phyloP scores from a whole-genome alignment of 2,888 invertebrate species.

The Itoplectis maculator region DNA sequence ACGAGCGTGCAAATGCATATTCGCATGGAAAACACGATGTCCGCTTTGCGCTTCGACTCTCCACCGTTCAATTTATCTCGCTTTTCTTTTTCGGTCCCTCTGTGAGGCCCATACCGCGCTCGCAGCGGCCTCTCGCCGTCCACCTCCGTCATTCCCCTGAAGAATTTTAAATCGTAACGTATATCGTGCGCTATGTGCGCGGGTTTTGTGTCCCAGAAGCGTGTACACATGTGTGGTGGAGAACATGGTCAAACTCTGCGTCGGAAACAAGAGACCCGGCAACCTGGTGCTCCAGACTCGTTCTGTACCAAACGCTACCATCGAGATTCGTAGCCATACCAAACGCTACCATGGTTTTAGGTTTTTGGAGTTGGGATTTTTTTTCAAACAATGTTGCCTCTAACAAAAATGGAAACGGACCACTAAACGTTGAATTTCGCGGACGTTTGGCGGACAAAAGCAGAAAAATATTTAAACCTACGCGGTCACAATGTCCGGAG shows the following conservation, averaged over 20 bases:
- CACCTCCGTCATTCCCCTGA: constrained; percentile 39
- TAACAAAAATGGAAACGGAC: background rate
- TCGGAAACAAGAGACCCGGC: constrained; percentile 23
- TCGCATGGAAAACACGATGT: constrained; percentile 68
- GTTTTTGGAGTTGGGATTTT: constrained; percentile 9
- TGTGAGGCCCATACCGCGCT: constrained; percentile 3
- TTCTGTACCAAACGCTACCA: too few species aligned
- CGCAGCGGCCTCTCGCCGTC: constrained; percentile 9
- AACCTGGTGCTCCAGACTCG: background rate
- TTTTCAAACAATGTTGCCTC: constrained; percentile 17
- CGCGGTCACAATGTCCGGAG: background rate
- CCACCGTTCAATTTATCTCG: constrained; percentile 59
- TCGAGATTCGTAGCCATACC: too few species aligned
- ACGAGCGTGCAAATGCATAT: constrained; percentile 67
- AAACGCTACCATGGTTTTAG: background rate
- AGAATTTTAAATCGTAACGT: constrained; percentile 50
- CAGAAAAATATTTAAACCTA: background rate
- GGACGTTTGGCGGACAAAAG: constrained; percentile 37
- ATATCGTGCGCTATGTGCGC: background rate
- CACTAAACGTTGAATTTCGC: constrained; percentile 3
- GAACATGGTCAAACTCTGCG: constrained; percentile 23
- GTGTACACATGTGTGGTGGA: background rate
- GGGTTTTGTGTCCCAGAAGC: background rate
- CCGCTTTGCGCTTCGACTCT: constrained; percentile 59
- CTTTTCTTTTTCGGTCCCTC: constrained; percentile 26